These are phyloP conservation scores for Protula sp. DNA, from an alignment of 2,888 invertebrate genomes.

Conservation along the genomic window DNA sequence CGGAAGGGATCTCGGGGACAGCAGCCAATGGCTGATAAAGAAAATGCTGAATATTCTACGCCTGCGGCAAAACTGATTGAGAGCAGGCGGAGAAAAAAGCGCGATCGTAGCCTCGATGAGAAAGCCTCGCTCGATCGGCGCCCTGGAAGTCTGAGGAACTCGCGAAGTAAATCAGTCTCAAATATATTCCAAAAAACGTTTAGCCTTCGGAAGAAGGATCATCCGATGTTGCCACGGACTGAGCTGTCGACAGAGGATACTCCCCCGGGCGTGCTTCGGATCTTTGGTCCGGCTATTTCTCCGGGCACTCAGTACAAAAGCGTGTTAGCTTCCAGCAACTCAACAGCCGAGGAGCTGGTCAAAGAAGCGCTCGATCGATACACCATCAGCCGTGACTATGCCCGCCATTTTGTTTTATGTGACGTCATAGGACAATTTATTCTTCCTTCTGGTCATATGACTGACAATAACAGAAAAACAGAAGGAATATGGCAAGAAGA, in stretches of 20 bases:
- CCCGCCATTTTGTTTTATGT: constrained; percentile 39
- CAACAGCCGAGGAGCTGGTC: constrained; percentile 40
- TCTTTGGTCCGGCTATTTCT: constrained; percentile 40
- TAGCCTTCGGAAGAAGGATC: constrained; percentile 4
- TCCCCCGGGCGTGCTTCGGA: constrained; percentile 42
- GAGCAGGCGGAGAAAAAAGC: background rate
- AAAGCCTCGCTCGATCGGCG: background rate
- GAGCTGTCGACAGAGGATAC: constrained; percentile 40
- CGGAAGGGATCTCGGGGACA: background rate
- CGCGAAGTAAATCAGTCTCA: constrained; percentile 5
- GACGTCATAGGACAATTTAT: constrained; percentile 36
- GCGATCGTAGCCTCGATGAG: background rate
- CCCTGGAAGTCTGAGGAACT: constrained; percentile 1
- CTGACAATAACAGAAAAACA: too few relatives aligned
- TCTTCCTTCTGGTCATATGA: background rate
- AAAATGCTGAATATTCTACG: too few relatives aligned
- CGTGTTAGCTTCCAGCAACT: constrained; percentile 39
- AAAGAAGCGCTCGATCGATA: constrained; percentile 45
- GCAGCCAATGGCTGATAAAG: background rate
- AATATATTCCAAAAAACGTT: constrained; percentile 15
- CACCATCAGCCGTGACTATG: constrained; percentile 27
- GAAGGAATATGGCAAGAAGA: constrained; percentile 32
- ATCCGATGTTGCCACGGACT: background rate
- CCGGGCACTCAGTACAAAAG: constrained; percentile 46
- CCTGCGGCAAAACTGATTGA: background rate